These are phyloP conservation scores for Bathynomus jamesi DNA, from an alignment of 1,140 invertebrate genomes.

Conservation along the genomic window DNA sequence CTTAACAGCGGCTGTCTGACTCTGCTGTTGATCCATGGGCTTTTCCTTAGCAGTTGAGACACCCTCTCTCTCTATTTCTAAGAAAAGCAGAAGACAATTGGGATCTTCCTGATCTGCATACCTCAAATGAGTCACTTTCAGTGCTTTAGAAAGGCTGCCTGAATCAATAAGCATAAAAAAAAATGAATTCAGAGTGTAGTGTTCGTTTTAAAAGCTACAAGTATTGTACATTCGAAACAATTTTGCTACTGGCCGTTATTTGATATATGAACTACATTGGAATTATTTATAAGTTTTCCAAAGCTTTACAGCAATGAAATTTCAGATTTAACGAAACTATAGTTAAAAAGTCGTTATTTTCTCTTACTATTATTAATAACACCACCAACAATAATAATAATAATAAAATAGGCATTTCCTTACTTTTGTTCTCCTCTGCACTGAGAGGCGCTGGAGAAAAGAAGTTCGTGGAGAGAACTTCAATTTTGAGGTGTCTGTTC, in stretches of 20 bases:
- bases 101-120: conserved; percentile 22
- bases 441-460: conserved; percentile 20
- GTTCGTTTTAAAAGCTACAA: too few relatives aligned
- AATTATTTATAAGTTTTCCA: too few relatives aligned
- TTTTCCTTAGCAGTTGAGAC: not conserved
- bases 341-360: too few relatives aligned
- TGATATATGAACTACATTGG: too few relatives aligned
- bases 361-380: too few relatives aligned
- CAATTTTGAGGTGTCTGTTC: conserved; percentile 20
- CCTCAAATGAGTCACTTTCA: conserved; percentile 15
- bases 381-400: too few relatives aligned
- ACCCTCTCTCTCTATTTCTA: conserved; percentile 11
- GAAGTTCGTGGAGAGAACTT: conserved; percentile 21
- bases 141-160: not conserved
- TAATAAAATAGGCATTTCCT: too few relatives aligned
- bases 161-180: not conserved
- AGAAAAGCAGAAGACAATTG: conserved; percentile 16
- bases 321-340: too few relatives aligned
- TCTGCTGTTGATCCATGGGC: not conserved
- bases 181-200: not conserved
- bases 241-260: too few relatives aligned
- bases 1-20: too few relatives aligned
- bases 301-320: too few relatives aligned
- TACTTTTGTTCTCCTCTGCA: conserved; percentile 20
- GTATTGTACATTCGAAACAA: too few relatives aligned